phyloP scores from a whole-genome alignment of 2,797 vertebrate genomes.

The Gymnopithys bicolor region DNA sequence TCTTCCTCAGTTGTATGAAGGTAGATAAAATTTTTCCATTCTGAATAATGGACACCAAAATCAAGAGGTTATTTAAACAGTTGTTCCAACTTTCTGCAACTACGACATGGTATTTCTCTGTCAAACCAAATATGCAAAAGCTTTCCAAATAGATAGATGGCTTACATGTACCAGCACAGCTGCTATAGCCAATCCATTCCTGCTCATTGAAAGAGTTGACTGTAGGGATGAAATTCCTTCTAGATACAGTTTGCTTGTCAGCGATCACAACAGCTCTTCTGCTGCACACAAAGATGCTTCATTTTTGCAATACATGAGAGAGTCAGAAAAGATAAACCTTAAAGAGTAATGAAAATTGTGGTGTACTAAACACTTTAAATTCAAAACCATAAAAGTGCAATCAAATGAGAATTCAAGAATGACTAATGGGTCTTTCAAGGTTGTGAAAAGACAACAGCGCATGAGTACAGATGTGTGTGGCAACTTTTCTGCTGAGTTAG shows the following conservation, averaged over 20 bases:
- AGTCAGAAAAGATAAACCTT: neutral
- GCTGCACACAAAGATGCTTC: neutral
- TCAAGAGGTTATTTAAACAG: neutral
- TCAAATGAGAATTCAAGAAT: neutral
- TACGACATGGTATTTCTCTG: neutral
- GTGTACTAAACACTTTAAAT: neutral
- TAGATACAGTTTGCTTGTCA: neutral
- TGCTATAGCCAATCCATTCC: neutral
- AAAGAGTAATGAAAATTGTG: neutral
- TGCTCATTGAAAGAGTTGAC: neutral
- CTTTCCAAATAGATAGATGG: neutral
- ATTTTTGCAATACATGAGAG: neutral
- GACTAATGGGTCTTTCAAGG: neutral
- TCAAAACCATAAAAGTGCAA: neutral
- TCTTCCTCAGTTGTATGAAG: neutral
- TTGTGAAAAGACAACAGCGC: neutral
- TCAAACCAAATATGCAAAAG: neutral
- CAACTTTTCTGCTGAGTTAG: neutral
- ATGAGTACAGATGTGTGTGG: neutral
- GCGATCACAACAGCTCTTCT: neutral
- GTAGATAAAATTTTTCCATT: neutral
- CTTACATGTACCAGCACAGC: neutral
- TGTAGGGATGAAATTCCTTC: neutral
- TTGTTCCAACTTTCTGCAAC: neutral
- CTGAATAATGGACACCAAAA: neutral